Conservation (phyloP, 1,140 invertebrate species). For the Halotydeus destructor region DNA sequence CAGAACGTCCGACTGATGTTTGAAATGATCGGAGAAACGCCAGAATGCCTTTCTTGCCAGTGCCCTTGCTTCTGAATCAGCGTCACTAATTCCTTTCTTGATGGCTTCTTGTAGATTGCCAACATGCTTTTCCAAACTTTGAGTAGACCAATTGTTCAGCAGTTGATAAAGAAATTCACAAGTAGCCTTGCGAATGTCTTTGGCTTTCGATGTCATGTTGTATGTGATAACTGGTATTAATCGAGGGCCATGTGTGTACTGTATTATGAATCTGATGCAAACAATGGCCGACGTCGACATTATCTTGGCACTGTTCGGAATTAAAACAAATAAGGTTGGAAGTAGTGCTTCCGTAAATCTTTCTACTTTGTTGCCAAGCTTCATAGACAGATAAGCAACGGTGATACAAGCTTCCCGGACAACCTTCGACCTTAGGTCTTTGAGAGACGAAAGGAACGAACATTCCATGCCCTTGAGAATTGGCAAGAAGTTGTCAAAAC, state of each 20-base stretch:
- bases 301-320: slow-evolving; percentile 89
- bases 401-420: slow-evolving; percentile 85
- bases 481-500: slow-evolving; percentile 57
- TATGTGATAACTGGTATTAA: slow-evolving; percentile 66
- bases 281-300: slow-evolving; percentile 73
- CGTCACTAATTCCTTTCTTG: slow-evolving; percentile 70
- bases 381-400: slow-evolving; percentile 34
- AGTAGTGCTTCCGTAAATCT: slow-evolving; percentile 60
- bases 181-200: slow-evolving; percentile 51
- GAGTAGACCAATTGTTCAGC: slow-evolving; percentile 59
- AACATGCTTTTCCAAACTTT: slow-evolving; percentile 58
- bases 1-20: slow-evolving; percentile 62
- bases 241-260: slow-evolving; percentile 56
- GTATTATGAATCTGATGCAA: slow-evolving; percentile 66
- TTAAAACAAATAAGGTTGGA: slow-evolving; percentile 61
- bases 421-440: slow-evolving; percentile 70
- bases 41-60: slow-evolving; percentile 47
- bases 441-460: slow-evolving; percentile 56
- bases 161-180: slow-evolving; percentile 69
- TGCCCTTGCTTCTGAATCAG: slow-evolving; percentile 60
- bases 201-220: slow-evolving; percentile 60
- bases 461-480: slow-evolving; percentile 56
- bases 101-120: slow-evolving; percentile 55
- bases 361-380: slow-evolving; percentile 36
- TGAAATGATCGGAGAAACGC: slow-evolving; percentile 73